phyloP scores from a whole-genome alignment of 2,888 invertebrate species.

The Rhabditoides inermis region DNA sequence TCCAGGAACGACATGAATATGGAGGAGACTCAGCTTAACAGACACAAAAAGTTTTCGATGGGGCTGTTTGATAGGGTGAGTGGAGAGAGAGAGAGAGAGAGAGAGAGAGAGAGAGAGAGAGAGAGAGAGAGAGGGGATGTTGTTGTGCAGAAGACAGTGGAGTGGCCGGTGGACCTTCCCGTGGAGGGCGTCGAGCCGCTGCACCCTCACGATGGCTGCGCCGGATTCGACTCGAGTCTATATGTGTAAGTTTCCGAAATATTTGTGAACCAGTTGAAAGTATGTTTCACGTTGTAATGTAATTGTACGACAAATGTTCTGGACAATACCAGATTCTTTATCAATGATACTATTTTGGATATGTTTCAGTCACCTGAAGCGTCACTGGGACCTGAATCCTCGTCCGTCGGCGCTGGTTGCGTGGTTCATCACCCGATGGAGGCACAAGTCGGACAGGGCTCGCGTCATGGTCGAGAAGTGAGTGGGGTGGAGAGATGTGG shows the following conservation, averaged over 20 bases:
- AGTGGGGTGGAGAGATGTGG: no score
- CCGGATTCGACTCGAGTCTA: conserved; percentile 27
- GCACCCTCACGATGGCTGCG: conserved; percentile 17
- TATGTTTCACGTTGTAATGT: no score
- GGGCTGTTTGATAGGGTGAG: conserved; percentile 18
- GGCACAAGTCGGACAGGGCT: conserved; percentile 11
- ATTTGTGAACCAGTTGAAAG: no score
- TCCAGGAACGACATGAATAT: conserved; percentile 9
- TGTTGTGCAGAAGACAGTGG: neutral
- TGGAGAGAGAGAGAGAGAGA: no score
- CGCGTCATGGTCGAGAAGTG: no score
- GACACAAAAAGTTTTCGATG: conserved; percentile 14
- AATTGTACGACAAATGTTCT: no score
- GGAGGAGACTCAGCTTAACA: conserved; percentile 2
- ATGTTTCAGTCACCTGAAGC: conserved; percentile 28
- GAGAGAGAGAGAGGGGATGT: no score
- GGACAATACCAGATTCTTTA: no score
- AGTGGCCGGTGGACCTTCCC: neutral
- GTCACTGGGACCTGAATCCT: conserved; percentile 43
- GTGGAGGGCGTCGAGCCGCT: conserved; percentile 7
- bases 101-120: no score
- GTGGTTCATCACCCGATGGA: conserved; percentile 33
- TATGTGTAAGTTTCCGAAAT: conserved; percentile 13
- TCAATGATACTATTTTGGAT: no score
- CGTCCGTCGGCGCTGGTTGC: conserved; percentile 15